Base-by-base conservation (phyloP, 2,888 invertebrate species). In the Uropetala carovei region DNA sequence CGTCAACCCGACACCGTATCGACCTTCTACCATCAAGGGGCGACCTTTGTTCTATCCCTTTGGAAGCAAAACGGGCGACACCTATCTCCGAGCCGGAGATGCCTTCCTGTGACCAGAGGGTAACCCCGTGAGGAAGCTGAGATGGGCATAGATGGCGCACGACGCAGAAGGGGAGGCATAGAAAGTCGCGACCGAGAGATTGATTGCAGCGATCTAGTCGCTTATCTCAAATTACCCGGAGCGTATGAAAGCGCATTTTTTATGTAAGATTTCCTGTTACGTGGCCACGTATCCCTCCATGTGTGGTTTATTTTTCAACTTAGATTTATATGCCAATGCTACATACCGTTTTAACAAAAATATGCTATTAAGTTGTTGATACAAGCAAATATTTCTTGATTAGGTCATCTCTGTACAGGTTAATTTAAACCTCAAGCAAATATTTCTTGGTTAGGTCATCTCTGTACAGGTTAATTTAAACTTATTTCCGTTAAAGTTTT, bases 11-110 rank as follows among this genome's bases (percentile, higher is more conserved):
- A 75, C 75, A 75, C 75, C 75, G 4, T 75, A 75, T 75, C 75
- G 75, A 22, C 27, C 13, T 13, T 27, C 75, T 27, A 22, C 22
- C 75, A 75, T 75, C 75, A 75, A 75, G 68, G 22, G 13, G 11
- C 75, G 75, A 75, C 75, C 75, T 75, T 75, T 75, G 75, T 75
- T 75, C 27, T 14, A 27, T 22, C 75, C 22, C 75, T 75, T n/a
- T 75, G 22, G 75, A 14, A 11, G 75, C 75, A 75, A 27, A 75
- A 75, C 75, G 27, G 75, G 13, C 22, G 75, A 75, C 75, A 75
- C 22, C 75, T 27, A 22, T 27, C 75, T 22, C 22, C 75, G 10
- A 22, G 27, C 22, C 75, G 75, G 75, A 75, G 22, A 75, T 27
- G 75, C 75, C 75, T 75, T 27, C 75, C 75, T 75, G 75, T 27